A percentile compares a stretch with the other conserved stretches of the same genome.
Evolutionary conservation across 2,113 vertebrate genomes (phyloP).

Genomic region (Ailurus styani): DNA sequence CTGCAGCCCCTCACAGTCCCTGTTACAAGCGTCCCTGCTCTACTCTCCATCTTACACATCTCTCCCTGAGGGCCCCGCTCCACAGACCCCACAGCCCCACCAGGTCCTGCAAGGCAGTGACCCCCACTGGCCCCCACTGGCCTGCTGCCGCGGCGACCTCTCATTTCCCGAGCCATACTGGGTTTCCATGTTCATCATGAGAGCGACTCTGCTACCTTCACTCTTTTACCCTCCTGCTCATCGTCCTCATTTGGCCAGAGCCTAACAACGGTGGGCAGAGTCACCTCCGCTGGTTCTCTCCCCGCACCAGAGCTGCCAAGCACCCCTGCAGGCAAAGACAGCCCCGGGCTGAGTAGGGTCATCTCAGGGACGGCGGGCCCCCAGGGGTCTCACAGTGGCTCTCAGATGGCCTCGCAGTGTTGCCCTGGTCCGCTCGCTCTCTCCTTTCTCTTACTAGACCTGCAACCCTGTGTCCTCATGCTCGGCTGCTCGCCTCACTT

Average conservation of each 20-base stretch:
- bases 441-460: not conserved
- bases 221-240: not conserved
- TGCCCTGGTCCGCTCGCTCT: not conserved
- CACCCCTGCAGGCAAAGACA: not conserved
- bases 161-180: rapidly evolving
- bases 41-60: not conserved
- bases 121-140: not conserved
- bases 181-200: not conserved
- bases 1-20: not conserved
- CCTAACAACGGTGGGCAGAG: not conserved
- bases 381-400: rapidly evolving
- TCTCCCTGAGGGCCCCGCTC: not conserved
- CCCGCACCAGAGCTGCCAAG: not conserved
- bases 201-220: not conserved
- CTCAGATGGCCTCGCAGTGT: rapidly evolving
- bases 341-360: not conserved
- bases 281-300: not conserved
- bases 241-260: not conserved
- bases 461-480: not conserved
- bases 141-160: not conserved
- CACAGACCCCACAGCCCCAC: not conserved
- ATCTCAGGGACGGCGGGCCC: not conserved
- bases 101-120: not conserved
- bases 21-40: not conserved
- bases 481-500: rapidly evolving